Conservation (phyloP, 2,888 invertebrate genomes). For the Thecophora atra region DNA sequence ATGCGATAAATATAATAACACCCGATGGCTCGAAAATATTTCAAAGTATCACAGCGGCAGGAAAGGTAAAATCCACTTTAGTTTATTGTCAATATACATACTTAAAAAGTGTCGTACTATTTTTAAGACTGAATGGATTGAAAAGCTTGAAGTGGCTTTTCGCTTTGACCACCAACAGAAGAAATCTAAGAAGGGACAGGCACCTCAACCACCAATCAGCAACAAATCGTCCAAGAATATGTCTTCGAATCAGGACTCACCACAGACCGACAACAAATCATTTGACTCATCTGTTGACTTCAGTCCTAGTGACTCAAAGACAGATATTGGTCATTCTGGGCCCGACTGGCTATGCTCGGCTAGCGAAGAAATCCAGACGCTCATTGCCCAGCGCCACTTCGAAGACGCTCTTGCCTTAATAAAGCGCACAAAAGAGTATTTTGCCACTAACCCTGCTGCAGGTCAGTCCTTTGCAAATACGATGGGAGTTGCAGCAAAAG, state of each 20-base stretch:
- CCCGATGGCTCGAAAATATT: constrained; percentile 94
- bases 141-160: constrained; percentile 90
- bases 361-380: constrained; percentile 93
- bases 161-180: constrained; percentile 73
- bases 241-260: constrained; percentile 32
- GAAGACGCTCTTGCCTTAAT: constrained; percentile 89
- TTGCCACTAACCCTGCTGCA: constrained; percentile 53
- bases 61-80: constrained; percentile 63
- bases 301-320: constrained; percentile 53
- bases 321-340: constrained; percentile 56
- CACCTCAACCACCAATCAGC: constrained; percentile 64
- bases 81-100: too few relatives aligned
- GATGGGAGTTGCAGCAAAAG: constrained; percentile 64
- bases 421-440: constrained; percentile 72
- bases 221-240: constrained; percentile 36
- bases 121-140: constrained; percentile 91
- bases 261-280: constrained; percentile 51
- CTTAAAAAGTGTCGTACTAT: neutral
- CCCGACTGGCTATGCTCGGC: constrained; percentile 93
- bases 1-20: constrained; percentile 93
- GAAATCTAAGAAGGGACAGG: constrained; percentile 67
- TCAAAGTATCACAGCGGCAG: constrained; percentile 83
- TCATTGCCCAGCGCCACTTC: constrained; percentile 94
- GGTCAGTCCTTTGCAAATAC: constrained; percentile 57
- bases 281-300: constrained; percentile 45